Evolutionary conservation across 2,888 invertebrate species (phyloP).

Genomic region (Macrophya alboannulata): DNA sequence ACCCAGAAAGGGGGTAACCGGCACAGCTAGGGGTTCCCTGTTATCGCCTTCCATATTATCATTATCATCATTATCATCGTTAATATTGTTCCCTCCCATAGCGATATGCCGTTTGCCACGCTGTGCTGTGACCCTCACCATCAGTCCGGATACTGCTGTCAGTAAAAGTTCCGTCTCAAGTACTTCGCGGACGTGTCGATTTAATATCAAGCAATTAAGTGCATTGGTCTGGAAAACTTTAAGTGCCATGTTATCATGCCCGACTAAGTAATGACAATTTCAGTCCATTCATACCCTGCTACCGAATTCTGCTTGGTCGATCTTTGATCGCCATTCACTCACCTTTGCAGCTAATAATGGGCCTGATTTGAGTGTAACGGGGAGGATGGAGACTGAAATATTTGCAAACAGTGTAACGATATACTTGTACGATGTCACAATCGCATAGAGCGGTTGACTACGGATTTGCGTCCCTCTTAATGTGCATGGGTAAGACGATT

Average conservation of each 20-base stretch:
- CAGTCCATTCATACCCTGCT: background rate
- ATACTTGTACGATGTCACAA: too few relatives aligned
- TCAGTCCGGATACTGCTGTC: slow-evolving; percentile 12
- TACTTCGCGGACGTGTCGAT: slow-evolving; percentile 31
- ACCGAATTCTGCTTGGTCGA: background rate
- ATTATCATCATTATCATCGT: slow-evolving; percentile 47
- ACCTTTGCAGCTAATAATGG: background rate
- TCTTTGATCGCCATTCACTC: background rate
- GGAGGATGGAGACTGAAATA: too few relatives aligned
- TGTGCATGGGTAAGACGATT: too few relatives aligned
- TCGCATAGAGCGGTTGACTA: too few relatives aligned
- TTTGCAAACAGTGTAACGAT: background rate
- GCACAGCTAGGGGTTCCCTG: background rate
- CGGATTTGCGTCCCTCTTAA: too few relatives aligned
- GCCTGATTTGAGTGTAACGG: background rate
- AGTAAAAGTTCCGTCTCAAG: slow-evolving; percentile 9
- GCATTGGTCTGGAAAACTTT: slow-evolving; percentile 35
- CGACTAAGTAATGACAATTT: slow-evolving; percentile 44
- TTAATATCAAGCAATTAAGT: slow-evolving; percentile 46
- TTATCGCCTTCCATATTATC: slow-evolving; percentile 37
- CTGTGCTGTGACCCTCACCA: background rate
- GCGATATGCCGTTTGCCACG: background rate
- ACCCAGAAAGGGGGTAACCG: slow-evolving; percentile 24
- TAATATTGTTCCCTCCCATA: slow-evolving; percentile 24
- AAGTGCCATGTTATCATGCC: slow-evolving; percentile 45